Evolutionary conservation across 1,140 invertebrate species (phyloP).

Genomic region (Eriosoma lanigerum): DNA sequence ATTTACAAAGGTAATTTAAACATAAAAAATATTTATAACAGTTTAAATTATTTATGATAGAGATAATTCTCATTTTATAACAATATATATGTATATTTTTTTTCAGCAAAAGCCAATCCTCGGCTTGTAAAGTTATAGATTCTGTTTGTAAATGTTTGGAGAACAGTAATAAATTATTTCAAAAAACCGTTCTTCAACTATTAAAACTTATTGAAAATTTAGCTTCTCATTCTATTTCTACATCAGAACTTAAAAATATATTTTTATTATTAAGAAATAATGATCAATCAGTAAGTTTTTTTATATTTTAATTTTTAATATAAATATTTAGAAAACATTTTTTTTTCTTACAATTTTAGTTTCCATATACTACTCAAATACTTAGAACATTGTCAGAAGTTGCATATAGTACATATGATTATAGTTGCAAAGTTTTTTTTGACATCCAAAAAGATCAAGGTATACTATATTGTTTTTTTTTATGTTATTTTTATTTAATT

Average conservation of each 20-base stretch:
- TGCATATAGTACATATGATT: constrained; percentile 59
- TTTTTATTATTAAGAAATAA: constrained; percentile 59
- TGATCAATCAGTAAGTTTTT: constrained; percentile 54
- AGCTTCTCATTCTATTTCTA: constrained; percentile 64
- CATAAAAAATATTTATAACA: background rate
- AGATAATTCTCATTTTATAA: background rate
- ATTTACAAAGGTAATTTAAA: constrained; percentile 51
- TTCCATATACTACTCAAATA: constrained; percentile 59
- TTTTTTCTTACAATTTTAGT: constrained; percentile 57
- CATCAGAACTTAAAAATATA: constrained; percentile 64
- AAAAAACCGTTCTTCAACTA: constrained; percentile 60
- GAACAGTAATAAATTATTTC: constrained; percentile 50
- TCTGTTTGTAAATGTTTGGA: constrained; percentile 57
- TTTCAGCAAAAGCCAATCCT: constrained; percentile 59
- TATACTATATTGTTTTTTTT: constrained; percentile 41
- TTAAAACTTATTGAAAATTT: constrained; percentile 64
- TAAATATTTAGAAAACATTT: constrained; percentile 46
- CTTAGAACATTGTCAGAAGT: constrained; percentile 61
- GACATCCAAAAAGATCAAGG: constrained; percentile 61
- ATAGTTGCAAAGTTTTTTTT: constrained; percentile 61
- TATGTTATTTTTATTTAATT: background rate
- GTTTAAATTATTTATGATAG: background rate
- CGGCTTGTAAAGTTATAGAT: constrained; percentile 59
- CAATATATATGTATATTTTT: constrained; percentile 43
- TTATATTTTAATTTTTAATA: constrained; percentile 22